Evolutionary conservation across 2,797 vertebrate genomes (phyloP).

Genomic region (Choloepus didactylus): DNA sequence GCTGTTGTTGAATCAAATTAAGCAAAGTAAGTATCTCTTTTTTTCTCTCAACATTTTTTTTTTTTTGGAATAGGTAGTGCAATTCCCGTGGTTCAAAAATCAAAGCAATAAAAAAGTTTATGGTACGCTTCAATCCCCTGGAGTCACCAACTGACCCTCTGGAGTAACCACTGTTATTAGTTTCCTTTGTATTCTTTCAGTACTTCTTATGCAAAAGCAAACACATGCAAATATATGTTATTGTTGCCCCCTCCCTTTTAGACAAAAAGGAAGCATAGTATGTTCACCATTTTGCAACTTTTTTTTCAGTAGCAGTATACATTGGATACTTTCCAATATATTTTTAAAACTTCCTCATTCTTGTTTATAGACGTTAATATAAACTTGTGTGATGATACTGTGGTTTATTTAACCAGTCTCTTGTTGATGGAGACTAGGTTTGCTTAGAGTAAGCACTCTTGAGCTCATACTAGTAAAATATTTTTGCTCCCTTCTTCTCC

Average conservation of each 20-base stretch:
- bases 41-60: not conserved
- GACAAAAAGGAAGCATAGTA: not conserved
- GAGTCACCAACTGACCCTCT: not conserved
- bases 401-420: not conserved
- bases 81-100: constrained; percentile 67
- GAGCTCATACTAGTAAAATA: not conserved
- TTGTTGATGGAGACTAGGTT: not conserved
- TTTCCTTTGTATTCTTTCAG: not conserved
- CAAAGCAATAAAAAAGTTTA: constrained; percentile 56
- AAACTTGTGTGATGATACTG: not conserved
- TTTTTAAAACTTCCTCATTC: constrained; percentile 17
- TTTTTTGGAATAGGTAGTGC: constrained; percentile 57
- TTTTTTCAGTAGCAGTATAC: not conserved
- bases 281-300: not conserved
- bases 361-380: not conserved
- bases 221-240: not conserved
- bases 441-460: not conserved
- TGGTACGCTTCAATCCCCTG: constrained; percentile 18
- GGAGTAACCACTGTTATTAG: not conserved
- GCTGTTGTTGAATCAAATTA: constrained; percentile 69
- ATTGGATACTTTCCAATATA: not conserved
- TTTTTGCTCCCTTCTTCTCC: not conserved
- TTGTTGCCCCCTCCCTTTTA: not conserved
- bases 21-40: constrained; percentile 26
- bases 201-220: constrained; percentile 16